Evolutionary conservation across 2,888 invertebrate species (phyloP), one percentile per base, ranked within the genome.

Genomic region (Aleiodes alternator): DNA sequence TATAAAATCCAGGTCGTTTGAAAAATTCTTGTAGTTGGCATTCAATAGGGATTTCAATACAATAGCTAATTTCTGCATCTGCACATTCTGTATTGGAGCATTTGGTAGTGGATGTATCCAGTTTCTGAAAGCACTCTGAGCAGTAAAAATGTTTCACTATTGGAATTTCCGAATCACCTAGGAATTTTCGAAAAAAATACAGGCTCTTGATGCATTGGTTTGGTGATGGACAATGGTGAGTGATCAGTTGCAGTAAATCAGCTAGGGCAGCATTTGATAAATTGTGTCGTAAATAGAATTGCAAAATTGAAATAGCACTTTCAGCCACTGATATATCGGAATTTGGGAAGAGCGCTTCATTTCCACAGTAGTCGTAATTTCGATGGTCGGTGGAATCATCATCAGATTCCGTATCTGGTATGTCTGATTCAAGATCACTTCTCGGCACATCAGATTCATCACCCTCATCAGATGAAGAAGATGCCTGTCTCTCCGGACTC

Each of bases 1-100:
- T 55, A 16, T n/a, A 48, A 66, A 75, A 77, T 11, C 68, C 77
- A 9, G 61, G 74, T 1, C 72, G 71, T 16, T 71, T 31, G 5
- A 55, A 69, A 11, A 77, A 53, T 29, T 43, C 23, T 55, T 55
- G 8, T 1, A 72, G 34, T 75, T 75, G 64, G 14, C 34, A 1
- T 11, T 50, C 56, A 3, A 56, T 8, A 1, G 56, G 56, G 8
- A 56, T 1, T 23, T 56, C 56, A 9, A 56, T 56, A 29, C 29
- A 56, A 23, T 56, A 56, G 4, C 3, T 11, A 11, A 29, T 56
- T 29, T 4, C 43, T 72, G 31, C 69, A 12, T 14, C 55, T 57
- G 0, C 8, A 8, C 23, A 23, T 23, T 23, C 23, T 9, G 48
- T 51, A 51, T 57, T 57, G 68, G 38, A 55, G 23, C 66, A 38